Evolutionary conservation across 2,888 invertebrate species (phyloP), one percentile per base, ranked within the genome.

Genomic region (Mycalesis mineus): DNA sequence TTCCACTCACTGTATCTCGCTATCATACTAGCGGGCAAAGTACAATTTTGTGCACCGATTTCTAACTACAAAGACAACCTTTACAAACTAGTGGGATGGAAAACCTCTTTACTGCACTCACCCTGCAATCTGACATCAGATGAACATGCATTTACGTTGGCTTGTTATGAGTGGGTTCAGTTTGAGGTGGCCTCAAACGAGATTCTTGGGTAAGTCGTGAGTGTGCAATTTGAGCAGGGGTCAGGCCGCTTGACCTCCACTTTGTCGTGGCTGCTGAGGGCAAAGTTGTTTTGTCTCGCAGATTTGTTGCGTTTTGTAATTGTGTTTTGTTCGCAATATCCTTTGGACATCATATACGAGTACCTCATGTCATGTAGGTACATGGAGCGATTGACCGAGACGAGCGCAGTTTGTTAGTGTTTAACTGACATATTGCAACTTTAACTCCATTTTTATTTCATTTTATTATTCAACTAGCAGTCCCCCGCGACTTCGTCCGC

Each of bases 151-250:
- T 52, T 42, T 52, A 11, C 60, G 53, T 57, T 54, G 59, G 39
- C 29, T 39, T 44, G 50, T 57, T 54, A 57, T 40, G 31, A 17
- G 48, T 37, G 22, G 14, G 48, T 37, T 51, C 15, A 22, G 15
- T 57, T n/a, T 51, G 56, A 59, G 56, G 53, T 22, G 5, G 52
- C 7, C 52, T 39, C 53, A 60, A 58, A 57, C 58, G 37, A 62
- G 59, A 61, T 57, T 55, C 51, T 57, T 50, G 57, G 44, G 37
- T 22, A 50, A 49, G 47, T 65, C 64, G 63, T 65, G 64, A 57
- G 56, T 52, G 31, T n/a, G 60, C 49, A 62, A 64, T 64, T 64
- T 62, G 55, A 63, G 60, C 52, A 55, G 55, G 39, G 65, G 63
- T 65, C 63, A 60, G 54, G 51, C 50, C 15, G 36, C 39, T 54